Evolutionary conservation across 2,113 vertebrate genomes (phyloP).

Genomic region (Cyanoramphus novaezelandiae): DNA sequence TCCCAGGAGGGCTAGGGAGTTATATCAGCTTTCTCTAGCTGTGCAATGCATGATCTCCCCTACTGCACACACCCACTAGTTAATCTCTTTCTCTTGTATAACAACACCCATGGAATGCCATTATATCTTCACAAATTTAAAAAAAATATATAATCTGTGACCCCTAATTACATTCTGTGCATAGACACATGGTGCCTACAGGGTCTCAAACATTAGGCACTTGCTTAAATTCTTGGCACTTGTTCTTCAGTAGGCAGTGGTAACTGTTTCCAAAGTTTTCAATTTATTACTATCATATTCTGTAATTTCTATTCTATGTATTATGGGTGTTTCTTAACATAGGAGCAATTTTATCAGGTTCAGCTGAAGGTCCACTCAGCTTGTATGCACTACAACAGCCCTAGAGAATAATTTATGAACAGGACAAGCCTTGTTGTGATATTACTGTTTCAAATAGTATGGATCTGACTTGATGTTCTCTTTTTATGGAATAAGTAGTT

Average conservation of each 20-base stretch:
- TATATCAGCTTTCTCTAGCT: not conserved
- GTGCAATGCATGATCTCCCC: not conserved
- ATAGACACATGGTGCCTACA: fast-evolving
- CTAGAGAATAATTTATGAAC: not conserved
- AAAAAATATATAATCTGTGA: not conserved
- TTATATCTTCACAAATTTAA: not conserved
- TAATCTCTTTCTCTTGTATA: not conserved
- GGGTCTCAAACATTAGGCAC: not conserved
- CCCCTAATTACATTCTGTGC: not conserved
- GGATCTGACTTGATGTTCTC: not conserved
- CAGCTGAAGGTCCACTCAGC: not conserved
- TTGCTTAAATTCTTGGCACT: not conserved
- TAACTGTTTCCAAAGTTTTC: not conserved
- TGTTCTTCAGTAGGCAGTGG: not conserved
- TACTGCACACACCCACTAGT: not conserved
- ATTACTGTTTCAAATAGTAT: not conserved
- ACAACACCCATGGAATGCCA: not conserved
- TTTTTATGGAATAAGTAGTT: not conserved
- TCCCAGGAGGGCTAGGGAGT: not conserved
- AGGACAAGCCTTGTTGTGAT: not conserved
- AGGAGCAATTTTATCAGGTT: not conserved
- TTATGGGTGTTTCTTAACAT: not conserved
- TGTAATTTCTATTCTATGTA: fast-evolving
- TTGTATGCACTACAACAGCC: not conserved
- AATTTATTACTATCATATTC: not conserved